Evolutionary conservation across 2,797 vertebrate genomes (phyloP).

Genomic region (Spinus pinus): DNA sequence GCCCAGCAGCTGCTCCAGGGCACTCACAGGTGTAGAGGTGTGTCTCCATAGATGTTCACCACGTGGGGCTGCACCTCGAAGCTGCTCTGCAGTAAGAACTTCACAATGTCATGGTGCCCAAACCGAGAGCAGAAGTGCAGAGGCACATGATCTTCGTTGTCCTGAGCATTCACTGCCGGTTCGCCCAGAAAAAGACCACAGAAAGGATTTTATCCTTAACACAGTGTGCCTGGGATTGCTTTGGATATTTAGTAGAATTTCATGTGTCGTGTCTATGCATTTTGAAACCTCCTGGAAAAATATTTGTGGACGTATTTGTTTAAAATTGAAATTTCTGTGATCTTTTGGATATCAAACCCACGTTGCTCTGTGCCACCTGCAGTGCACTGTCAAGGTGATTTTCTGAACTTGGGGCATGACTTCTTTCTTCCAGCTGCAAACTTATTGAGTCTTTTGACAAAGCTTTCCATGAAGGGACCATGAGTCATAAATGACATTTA

Average conservation of each 20-base stretch:
- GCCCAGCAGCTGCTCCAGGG: rapidly evolving
- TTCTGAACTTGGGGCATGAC: not conserved
- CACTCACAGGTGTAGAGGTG: conserved; percentile 90
- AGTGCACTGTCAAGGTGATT: not conserved
- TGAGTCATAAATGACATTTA: not conserved
- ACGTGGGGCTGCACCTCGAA: conserved; percentile 86
- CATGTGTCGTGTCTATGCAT: not conserved
- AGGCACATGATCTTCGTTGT: conserved; percentile 92
- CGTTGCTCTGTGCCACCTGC: not conserved
- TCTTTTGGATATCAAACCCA: not conserved
- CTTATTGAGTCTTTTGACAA: not conserved
- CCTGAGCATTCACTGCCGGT: conserved; percentile 87
- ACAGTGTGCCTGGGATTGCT: not conserved
- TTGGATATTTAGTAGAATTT: not conserved
- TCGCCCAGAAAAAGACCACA: not conserved
- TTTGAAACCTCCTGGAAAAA: not conserved
- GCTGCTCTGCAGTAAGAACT: conserved; percentile 85
- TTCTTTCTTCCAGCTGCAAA: not conserved
- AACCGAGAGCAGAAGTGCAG: conserved; percentile 94
- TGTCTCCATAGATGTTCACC: conserved; percentile 95
- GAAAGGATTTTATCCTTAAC: not conserved
- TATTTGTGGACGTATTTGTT: not conserved
- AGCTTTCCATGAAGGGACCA: not conserved
- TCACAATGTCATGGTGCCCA: conserved; percentile 86
- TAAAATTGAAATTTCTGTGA: not conserved